phyloP scores from a whole-genome alignment of 2,113 vertebrate species.

The Pangasianodon hypophthalmus region DNA sequence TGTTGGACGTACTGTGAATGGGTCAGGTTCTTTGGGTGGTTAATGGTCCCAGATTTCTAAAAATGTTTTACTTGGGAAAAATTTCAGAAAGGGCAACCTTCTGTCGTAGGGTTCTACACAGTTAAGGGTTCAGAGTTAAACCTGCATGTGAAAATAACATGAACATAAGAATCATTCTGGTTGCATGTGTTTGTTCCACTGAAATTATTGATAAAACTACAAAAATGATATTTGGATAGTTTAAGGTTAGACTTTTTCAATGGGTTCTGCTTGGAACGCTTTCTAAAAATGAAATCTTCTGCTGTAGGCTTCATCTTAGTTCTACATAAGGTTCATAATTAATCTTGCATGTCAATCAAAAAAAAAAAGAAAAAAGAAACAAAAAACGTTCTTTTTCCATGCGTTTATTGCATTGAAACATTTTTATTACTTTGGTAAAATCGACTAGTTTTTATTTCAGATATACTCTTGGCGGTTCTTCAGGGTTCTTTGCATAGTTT shows the following conservation, averaged over 20 bases:
- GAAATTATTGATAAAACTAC: background rate
- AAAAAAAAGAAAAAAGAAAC: no score
- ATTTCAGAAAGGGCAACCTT: background rate
- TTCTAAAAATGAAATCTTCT: background rate
- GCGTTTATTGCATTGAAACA: background rate
- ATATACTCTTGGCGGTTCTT: background rate
- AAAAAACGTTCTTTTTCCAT: background rate
- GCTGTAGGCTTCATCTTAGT: background rate
- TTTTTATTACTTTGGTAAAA: no score
- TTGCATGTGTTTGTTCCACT: background rate
- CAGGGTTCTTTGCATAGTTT: background rate
- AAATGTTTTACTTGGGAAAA: background rate
- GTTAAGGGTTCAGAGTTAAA: background rate
- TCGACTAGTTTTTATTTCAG: no score
- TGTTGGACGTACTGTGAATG: background rate
- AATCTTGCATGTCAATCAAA: background rate
- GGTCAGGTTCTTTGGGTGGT: background rate
- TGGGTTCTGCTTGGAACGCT: background rate
- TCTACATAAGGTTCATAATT: background rate
- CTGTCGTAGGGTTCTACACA: background rate
- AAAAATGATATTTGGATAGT: background rate
- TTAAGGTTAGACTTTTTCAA: background rate
- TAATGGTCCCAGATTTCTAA: conserved; percentile 6
- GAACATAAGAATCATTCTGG: background rate
- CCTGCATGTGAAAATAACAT: background rate